Evolutionary conservation across 1,140 invertebrate genomes (phyloP).

Genomic region (Cyclina sinensis): DNA sequence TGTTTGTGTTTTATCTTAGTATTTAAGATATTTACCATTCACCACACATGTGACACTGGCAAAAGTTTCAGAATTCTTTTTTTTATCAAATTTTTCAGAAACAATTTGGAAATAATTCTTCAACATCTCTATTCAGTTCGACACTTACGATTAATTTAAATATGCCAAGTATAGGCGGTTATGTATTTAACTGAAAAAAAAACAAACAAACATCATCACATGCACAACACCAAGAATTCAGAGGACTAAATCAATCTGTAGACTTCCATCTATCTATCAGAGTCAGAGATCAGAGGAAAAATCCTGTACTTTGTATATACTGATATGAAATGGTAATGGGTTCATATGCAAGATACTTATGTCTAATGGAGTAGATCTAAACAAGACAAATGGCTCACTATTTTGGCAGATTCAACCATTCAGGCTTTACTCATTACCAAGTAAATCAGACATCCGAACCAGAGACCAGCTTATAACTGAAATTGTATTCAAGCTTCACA

Average conservation of each 20-base stretch:
- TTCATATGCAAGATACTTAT: neutral
- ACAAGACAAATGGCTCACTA: neutral
- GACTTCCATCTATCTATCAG: too few species aligned
- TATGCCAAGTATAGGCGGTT: too few species aligned
- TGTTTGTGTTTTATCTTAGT: too few species aligned
- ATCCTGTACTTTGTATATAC: neutral
- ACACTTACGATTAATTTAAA: too few species aligned
- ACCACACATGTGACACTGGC: neutral
- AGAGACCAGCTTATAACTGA: conserved; percentile 35
- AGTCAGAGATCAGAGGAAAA: neutral
- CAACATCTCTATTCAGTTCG: too few species aligned
- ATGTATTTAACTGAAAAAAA: too few species aligned
- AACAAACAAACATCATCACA: neutral
- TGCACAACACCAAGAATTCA: neutral
- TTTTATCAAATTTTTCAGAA: too few species aligned
- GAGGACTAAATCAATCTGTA: too few species aligned
- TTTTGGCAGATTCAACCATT: neutral
- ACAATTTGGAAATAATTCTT: too few species aligned
- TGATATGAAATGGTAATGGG: neutral
- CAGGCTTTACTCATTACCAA: conserved; percentile 15
- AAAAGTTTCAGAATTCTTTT: neutral
- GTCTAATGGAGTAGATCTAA: neutral
- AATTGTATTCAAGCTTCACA: conserved; percentile 15
- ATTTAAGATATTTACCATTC: neutral
- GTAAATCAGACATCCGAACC: conserved; percentile 28